These are phyloP conservation scores for Enteromius unitaeniatus DNA, from an alignment of 2,797 vertebrate genomes.

Conservation along the genomic window DNA sequence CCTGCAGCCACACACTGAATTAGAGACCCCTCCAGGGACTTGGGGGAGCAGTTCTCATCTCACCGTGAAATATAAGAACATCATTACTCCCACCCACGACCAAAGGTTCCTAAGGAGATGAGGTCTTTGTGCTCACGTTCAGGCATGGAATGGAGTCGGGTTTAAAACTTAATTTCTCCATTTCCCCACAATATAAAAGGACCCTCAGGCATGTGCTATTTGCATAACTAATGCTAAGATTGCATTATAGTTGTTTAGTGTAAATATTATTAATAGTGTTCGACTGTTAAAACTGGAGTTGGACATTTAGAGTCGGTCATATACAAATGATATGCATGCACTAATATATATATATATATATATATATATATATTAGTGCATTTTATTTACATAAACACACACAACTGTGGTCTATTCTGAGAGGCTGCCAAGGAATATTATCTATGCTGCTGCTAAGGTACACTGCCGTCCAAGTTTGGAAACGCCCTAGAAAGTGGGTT, in stretches of 20 bases:
- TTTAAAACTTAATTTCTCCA: slow-evolving; percentile 21
- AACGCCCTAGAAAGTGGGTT: too few relatives aligned
- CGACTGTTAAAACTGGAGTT: slow-evolving; percentile 23
- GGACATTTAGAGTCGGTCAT: slow-evolving; percentile 14
- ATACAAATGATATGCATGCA: slow-evolving; percentile 36
- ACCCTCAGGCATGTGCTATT: slow-evolving; percentile 13
- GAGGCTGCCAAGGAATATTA: not conserved
- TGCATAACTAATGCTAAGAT: slow-evolving; percentile 1
- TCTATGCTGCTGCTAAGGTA: not conserved
- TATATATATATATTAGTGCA: too few relatives aligned
- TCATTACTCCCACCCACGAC: slow-evolving; percentile 64
- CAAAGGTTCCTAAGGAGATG: slow-evolving; percentile 53
- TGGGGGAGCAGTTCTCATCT: slow-evolving; percentile 60
- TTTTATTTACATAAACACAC: too few relatives aligned
- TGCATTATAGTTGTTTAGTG: not conserved
- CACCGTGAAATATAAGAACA: slow-evolving; percentile 71
- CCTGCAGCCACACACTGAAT: slow-evolving; percentile 60
- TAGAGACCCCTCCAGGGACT: slow-evolving; percentile 61
- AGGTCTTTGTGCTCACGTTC: slow-evolving; percentile 58
- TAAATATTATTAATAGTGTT: slow-evolving; percentile 41
- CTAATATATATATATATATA: not conserved
- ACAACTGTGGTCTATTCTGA: not conserved
- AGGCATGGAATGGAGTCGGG: slow-evolving; percentile 26
- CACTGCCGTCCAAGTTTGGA: too few relatives aligned
- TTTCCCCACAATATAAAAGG: not conserved